Percentiles rank a stretch among this genome's conserved stretches.
Conservation (phyloP, 2,888 invertebrate genomes). For the Allacma fusca region DNA sequence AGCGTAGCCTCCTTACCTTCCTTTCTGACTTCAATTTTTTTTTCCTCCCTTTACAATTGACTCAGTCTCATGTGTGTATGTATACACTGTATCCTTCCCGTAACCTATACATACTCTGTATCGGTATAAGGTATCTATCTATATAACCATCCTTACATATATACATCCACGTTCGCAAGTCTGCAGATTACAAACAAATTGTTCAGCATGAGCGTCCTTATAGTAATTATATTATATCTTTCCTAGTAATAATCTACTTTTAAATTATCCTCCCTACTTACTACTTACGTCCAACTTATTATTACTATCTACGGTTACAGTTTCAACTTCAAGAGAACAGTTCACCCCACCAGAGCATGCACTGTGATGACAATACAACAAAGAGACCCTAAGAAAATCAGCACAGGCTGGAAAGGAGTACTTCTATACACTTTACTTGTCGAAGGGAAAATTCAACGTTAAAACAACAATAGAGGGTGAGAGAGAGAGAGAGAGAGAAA, state of each 20-base stretch:
- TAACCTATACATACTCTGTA: not conserved
- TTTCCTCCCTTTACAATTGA: not conserved
- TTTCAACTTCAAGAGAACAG: not conserved
- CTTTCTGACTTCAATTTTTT: constrained; percentile 6
- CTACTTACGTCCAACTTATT: not conserved
- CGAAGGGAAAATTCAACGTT: constrained; percentile 1
- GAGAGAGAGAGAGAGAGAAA: not conserved
- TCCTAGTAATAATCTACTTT: too few relatives aligned
- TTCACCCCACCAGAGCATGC: not conserved
- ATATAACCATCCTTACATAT: not conserved
- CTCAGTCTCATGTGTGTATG: too few relatives aligned
- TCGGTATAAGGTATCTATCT: not conserved
- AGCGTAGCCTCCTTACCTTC: not conserved
- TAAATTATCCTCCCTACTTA: not conserved
- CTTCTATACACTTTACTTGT: not conserved
- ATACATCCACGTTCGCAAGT: too few relatives aligned
- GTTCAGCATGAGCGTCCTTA: not conserved
- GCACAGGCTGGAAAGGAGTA: not conserved
- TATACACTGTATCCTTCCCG: too few relatives aligned
- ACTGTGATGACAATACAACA: not conserved
- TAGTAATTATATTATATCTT: not conserved
- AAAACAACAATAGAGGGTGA: not conserved
- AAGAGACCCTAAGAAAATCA: not conserved
- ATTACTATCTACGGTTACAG: not conserved
- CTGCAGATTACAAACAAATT: not conserved